A percentile compares a stretch with the other conserved stretches of the same genome.
Conservation (phyloP, 2,113 vertebrate genomes). For the Oxyura jamaicensis region DNA sequence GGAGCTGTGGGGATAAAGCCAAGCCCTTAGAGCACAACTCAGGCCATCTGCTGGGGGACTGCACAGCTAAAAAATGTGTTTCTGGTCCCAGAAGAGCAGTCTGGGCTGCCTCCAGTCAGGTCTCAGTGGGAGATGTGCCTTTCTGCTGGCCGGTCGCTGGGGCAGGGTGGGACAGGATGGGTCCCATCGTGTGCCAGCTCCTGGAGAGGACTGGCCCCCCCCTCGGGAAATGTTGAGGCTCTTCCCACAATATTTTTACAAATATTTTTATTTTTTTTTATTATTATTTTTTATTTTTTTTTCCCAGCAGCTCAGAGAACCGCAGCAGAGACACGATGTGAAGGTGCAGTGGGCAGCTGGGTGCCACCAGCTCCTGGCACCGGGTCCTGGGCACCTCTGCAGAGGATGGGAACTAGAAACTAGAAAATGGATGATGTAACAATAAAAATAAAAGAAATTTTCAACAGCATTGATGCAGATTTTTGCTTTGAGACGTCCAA, state of each 20-base stretch:
- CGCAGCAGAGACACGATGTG: accelerated
- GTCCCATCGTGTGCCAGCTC: accelerated
- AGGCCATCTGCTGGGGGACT: not conserved
- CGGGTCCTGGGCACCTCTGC: not conserved
- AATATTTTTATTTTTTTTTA: not conserved
- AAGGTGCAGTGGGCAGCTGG: accelerated
- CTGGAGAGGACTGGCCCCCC: not conserved
- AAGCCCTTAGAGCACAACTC: not conserved
- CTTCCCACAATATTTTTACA: not conserved
- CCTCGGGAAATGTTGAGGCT: not conserved
- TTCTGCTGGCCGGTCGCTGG: not conserved
- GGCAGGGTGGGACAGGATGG: not conserved
- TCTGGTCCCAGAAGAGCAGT: not conserved
- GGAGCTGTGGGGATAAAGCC: not conserved
- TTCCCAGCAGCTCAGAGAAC: not conserved
- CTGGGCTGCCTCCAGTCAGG: not conserved
- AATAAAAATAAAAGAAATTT: not conserved
- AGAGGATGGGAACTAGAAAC: not conserved
- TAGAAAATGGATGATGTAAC: not conserved
- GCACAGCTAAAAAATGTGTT: not conserved
- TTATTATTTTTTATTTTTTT: too few species aligned
- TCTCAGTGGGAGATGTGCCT: not conserved
- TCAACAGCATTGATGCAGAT: not conserved
- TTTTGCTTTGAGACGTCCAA: not conserved
- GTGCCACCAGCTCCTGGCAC: not conserved